Evolutionary conservation across 2,888 invertebrate species (phyloP), one percentile per base, ranked within the genome.

Genomic region (Ennomos fuscantarius): DNA sequence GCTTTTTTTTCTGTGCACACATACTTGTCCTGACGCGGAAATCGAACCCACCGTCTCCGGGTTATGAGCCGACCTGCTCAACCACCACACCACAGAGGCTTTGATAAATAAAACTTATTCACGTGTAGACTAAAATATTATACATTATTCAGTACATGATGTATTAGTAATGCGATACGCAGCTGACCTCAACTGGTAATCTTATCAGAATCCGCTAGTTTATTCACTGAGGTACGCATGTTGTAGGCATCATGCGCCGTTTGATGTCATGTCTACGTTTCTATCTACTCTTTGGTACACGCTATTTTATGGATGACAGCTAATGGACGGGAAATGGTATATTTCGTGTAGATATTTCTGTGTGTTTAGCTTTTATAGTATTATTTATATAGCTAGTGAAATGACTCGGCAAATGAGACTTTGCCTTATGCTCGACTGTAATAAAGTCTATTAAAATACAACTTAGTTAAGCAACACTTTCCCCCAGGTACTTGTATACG

Each of bases 211-310:
- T 0, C 32, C 36, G 43, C 52, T 57, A 13, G 9, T 13, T 53
- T 58, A 58, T 58, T 58, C 53, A 53, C 45, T 40, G 53, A 58
- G 45, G 48, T 44, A 9, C 13, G 8, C 32, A 11, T n/a, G 35
- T 11, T 49, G 58, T 58, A 58, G 58, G 58, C 44, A 58, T 36
- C 24, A 44, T 48, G 10, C 12, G 33, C n/a, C n/a, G 45, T 39
- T 33, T 48, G 10, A 48, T 51, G 48, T 32, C 48, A 0, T 44
- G 37, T 58, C 44, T 52, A 40, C 8, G 35, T 33, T 32, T 24
- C 24, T 24, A 24, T 24, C 24, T 24, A 24, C 24, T 24, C 24
- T 24, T 24, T 24, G 24, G 11, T 42, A 49, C 15, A 24, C 24
- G 24, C 24, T 24, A 24, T 24, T 24, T 24, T 24, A 24, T 24